Base-by-base conservation (phyloP, 2,797 vertebrate species). In the Craterocephalus amniculus region DNA sequence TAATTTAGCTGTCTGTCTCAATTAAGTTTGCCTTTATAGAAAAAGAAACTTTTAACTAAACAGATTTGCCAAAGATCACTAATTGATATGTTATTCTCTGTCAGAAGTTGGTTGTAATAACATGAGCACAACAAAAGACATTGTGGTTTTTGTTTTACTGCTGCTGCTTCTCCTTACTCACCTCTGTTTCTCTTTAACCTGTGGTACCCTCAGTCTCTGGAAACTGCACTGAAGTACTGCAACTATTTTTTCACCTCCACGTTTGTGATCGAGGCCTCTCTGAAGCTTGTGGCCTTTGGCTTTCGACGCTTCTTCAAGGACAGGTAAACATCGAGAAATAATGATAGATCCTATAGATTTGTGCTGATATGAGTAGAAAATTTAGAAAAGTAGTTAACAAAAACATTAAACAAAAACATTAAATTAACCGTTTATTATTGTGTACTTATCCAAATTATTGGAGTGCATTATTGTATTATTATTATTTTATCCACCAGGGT, bases 241-340 rank as follows among this genome's bases (percentile, higher is more conserved):
- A 99, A 99, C 93, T 99, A 99, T 89, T 93, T 99, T 90, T 99
- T 99, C 92, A 99, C 96, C 69, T 95, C 96, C 1, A 97, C 97
- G 67, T 98, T 99, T 49, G 97, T 99, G 86, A 92, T 99, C 62
- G 97, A 99, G 87, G 95, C 97, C 3, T 91, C 95, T 49, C 92
- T 99, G 83, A 99, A 99, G 87, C 91, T 99, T 72, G 95, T 98
- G 66, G 96, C 97, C 0, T 99, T 99, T 36, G 97, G 97, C 58
- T 93, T 99, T 73, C 91, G 96, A 0, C 95, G 97, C 20, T 99
- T 99, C 94, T 99, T 99, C 91, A 98, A 98, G 88, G 97, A 98
- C 92, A 95, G 97, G 97, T 97, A 87, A 2, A 3, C 34, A 27
- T 1, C 4, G 1, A 12, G 12, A 51, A 35, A 4, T 26, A 36